A percentile compares a stretch with the other conserved stretches of the same genome.
phyloP scores from a whole-genome alignment of 1,140 invertebrate genomes.

The Drosophila tani region DNA sequence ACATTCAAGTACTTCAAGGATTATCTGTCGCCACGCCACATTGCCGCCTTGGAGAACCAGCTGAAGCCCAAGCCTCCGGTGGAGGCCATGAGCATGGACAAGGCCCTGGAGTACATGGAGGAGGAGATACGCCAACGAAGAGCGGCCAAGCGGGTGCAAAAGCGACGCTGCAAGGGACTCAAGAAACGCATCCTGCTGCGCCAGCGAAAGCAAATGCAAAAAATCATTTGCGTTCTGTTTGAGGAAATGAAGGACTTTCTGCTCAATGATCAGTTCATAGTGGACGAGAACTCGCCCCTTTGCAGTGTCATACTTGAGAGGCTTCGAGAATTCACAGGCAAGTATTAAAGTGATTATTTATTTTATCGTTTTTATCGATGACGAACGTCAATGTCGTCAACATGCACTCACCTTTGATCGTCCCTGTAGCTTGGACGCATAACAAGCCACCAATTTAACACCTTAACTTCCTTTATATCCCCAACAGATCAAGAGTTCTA shows the following conservation, averaged over 20 bases:
- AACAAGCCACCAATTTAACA: too few species aligned
- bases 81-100: conserved; percentile 61
- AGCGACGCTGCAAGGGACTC: conserved; percentile 55
- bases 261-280: conserved; percentile 76
- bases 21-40: conserved; percentile 40
- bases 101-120: conserved; percentile 69
- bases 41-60: conserved; percentile 54
- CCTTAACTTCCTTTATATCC: background rate
- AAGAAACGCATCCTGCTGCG: conserved; percentile 65
- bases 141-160: conserved; percentile 47
- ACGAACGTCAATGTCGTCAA: too few species aligned
- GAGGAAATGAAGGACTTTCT: conserved; percentile 83
- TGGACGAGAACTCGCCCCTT: conserved; percentile 72
- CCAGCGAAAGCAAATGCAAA: conserved; percentile 77
- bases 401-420: too few species aligned
- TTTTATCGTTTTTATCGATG: too few species aligned
- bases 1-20: conserved; percentile 59
- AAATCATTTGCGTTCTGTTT: conserved; percentile 78
- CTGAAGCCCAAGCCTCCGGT: conserved; percentile 65
- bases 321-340: conserved; percentile 75
- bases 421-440: too few species aligned
- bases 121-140: conserved; percentile 71
- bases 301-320: conserved; percentile 70
- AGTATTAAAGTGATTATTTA: conserved; percentile 4
- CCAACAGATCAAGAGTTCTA: conserved; percentile 76